phyloP scores from a whole-genome alignment of 2,888 invertebrate species.

The Cremastinae sp. region DNA sequence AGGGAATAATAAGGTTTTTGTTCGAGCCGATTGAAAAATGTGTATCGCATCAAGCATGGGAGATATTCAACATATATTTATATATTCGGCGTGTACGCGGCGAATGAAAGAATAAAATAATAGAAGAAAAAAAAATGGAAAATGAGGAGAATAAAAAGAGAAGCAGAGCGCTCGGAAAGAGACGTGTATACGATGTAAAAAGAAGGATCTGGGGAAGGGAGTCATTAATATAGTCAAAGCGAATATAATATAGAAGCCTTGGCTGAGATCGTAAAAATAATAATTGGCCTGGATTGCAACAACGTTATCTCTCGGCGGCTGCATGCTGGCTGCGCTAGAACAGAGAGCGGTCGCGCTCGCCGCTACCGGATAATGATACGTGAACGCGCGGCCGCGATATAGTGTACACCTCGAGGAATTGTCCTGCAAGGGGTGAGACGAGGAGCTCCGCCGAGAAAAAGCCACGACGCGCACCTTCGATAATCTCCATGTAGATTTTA shows the following conservation, averaged over 20 bases:
- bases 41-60: too few relatives aligned
- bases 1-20: too few relatives aligned
- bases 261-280: constrained; percentile 75
- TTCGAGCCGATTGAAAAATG: too few relatives aligned
- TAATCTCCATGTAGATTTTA: not conserved
- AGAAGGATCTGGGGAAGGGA: constrained; percentile 54
- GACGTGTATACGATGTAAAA: constrained; percentile 27
- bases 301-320: constrained; percentile 71
- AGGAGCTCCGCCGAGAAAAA: not conserved
- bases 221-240: constrained; percentile 26
- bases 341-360: constrained; percentile 52
- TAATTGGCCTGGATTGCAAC: constrained; percentile 77
- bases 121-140: too few relatives aligned
- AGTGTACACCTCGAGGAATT: constrained; percentile 64
- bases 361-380: constrained; percentile 76
- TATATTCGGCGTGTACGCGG: too few relatives aligned
- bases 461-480: not conserved
- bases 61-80: too few relatives aligned
- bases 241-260: constrained; percentile 67
- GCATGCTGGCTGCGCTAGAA: constrained; percentile 64
- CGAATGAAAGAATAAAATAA: too few relatives aligned
- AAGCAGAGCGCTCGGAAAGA: not conserved
- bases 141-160: too few relatives aligned
- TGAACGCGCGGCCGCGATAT: constrained; percentile 69
- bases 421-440: constrained; percentile 37